Conservation (phyloP, 2,797 vertebrate species). For the Halcyon leucocephala region DNA sequence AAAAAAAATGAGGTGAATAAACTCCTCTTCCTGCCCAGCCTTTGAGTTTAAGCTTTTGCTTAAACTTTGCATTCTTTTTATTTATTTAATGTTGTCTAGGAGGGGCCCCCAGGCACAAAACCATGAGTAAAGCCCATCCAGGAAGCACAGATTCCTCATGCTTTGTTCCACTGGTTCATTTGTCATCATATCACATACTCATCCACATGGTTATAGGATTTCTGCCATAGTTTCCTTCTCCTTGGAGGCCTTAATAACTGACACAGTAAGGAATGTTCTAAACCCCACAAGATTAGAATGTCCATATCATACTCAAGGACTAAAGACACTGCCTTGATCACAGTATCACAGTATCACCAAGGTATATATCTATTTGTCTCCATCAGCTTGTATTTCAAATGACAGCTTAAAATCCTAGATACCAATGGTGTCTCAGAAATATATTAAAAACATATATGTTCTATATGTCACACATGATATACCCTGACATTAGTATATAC, state of each 20-base stretch:
- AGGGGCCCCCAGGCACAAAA: not conserved
- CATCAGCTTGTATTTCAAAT: not conserved
- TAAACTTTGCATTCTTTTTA: slow-evolving; percentile 12
- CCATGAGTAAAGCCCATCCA: not conserved
- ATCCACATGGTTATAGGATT: not conserved
- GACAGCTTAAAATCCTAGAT: not conserved
- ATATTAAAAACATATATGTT: not conserved
- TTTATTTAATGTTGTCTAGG: slow-evolving; percentile 5
- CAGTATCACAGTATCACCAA: too few species aligned
- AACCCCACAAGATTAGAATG: not conserved
- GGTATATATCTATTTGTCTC: not conserved
- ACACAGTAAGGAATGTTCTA: not conserved
- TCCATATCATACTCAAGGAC: not conserved
- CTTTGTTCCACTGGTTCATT: not conserved
- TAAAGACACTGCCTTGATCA: not conserved
- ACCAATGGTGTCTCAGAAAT: not conserved
- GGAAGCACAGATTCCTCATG: not conserved
- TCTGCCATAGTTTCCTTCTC: not conserved
- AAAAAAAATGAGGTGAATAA: not conserved
- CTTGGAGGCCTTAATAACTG: not conserved
- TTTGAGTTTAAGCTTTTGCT: not conserved
- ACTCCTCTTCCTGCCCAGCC: accelerated
- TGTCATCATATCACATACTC: not conserved
- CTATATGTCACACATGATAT: not conserved
- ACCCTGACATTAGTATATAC: not conserved